These are phyloP conservation scores for Umimayanthus kanabou DNA, from an alignment of 92 coral and sea anemone species.

Conservation along the genomic window DNA sequence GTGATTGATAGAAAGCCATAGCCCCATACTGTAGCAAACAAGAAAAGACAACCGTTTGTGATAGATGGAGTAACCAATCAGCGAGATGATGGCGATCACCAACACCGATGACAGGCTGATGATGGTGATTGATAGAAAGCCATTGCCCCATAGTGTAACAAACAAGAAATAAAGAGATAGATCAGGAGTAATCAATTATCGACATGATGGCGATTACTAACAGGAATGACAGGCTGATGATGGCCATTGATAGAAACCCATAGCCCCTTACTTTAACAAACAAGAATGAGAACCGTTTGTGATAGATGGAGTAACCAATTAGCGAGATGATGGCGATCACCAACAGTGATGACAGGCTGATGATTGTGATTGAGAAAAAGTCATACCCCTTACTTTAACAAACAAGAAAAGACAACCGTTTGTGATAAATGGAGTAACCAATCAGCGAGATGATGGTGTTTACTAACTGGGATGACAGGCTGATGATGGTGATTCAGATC, in stretches of 20 bases:
- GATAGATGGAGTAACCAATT: slow-evolving; percentile 76
- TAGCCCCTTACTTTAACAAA: no score
- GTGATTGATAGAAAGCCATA: no score
- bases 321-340: slow-evolving; percentile 79
- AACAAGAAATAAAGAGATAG: slow-evolving; percentile 59
- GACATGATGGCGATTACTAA: slow-evolving; percentile 83
- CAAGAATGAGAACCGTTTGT: slow-evolving; percentile 69
- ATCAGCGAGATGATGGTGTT: slow-evolving; percentile 82
- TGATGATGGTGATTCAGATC: neutral
- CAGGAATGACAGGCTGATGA: slow-evolving; percentile 50
- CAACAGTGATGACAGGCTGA: no score
- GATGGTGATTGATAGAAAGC: neutral
- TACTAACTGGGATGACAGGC: slow-evolving; percentile 39
- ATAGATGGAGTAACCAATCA: neutral
- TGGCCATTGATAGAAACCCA: no score
- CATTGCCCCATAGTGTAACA: slow-evolving; percentile 56
- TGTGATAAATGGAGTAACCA: slow-evolving; percentile 75
- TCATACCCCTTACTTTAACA: slow-evolving; percentile 58
- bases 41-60: no score
- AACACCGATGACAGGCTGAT: no score
- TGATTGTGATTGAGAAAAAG: neutral
- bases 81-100: no score
- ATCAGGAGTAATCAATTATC: slow-evolving; percentile 74
- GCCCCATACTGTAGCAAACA: no score
- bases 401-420: slow-evolving; percentile 65